Conservation (phyloP, 1,140 invertebrate species). For the Drosophila busckii region DNA sequence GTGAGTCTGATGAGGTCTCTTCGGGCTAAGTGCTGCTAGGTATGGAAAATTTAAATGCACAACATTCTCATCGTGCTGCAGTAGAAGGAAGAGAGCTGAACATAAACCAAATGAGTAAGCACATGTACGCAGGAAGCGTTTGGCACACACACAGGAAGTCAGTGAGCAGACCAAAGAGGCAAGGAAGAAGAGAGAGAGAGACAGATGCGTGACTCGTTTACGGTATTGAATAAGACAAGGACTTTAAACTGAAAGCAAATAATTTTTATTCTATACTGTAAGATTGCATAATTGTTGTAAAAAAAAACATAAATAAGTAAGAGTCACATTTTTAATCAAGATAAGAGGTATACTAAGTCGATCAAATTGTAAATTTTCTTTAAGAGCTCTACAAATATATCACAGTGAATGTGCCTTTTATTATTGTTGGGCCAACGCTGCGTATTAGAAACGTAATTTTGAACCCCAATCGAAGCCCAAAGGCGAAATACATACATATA, state of each 20-base stretch:
- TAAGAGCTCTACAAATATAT: too few relatives aligned
- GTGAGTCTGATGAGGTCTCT: not conserved
- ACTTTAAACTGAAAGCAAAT: too few relatives aligned
- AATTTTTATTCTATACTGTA: too few relatives aligned
- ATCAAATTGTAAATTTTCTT: too few relatives aligned
- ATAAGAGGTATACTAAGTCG: not conserved
- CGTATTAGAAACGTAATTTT: constrained; percentile 66
- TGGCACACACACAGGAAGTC: constrained; percentile 28
- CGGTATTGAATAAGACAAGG: constrained; percentile 12
- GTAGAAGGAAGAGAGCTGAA: not conserved
- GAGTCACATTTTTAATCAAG: not conserved
- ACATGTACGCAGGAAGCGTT: constrained; percentile 33
- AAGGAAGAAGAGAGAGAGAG: not conserved
- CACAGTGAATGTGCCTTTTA: constrained; percentile 10
- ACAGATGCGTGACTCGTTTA: not conserved
- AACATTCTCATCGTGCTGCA: constrained; percentile 37
- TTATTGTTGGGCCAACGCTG: constrained; percentile 14
- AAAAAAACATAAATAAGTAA: not conserved
- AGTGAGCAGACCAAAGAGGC: constrained; percentile 22
- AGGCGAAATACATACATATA: too few relatives aligned
- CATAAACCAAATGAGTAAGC: constrained; percentile 23
- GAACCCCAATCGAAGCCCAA: constrained; percentile 35
- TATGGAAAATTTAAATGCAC: constrained; percentile 73
- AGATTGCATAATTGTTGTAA: not conserved
- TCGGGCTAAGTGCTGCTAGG: constrained; percentile 39